phyloP scores from a whole-genome alignment of 2,797 vertebrate genomes.

The Tiaroga cobitis region DNA sequence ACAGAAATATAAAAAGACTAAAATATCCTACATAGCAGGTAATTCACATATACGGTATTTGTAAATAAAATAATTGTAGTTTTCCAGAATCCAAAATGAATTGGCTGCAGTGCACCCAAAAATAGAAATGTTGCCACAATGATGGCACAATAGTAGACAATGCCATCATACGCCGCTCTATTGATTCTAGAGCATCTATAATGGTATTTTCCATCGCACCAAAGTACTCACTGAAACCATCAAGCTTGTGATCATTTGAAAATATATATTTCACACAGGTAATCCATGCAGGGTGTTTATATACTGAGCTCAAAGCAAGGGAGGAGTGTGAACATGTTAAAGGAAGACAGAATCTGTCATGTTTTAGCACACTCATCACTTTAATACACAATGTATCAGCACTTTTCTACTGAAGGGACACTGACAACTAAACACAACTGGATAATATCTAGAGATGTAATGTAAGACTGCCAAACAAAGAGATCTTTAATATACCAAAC shows the following conservation, averaged over 20 bases:
- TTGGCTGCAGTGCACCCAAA: neutral
- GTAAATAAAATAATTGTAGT: neutral
- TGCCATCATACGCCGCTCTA: neutral
- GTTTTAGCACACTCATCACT: neutral
- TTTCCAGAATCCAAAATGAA: neutral
- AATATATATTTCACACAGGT: neutral
- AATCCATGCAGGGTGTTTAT: neutral
- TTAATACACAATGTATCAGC: neutral
- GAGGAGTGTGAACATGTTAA: neutral
- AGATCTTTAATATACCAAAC: too few species aligned
- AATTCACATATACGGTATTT: too few species aligned
- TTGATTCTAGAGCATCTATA: neutral
- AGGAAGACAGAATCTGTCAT: neutral
- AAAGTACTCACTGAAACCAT: neutral
- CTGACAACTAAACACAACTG: neutral
- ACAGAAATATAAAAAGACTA: neutral
- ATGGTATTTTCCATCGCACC: neutral
- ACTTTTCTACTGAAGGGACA: neutral
- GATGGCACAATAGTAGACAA: too few species aligned
- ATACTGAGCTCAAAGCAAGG: neutral
- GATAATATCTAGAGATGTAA: neutral
- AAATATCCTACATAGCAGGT: neutral
- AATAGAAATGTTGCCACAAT: constrained; percentile 12
- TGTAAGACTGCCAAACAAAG: too few species aligned
- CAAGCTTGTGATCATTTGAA: neutral